Evolutionary conservation across 2,888 invertebrate species (phyloP), one percentile per base, ranked within the genome.

Genomic region (Sialis fuliginosa): DNA sequence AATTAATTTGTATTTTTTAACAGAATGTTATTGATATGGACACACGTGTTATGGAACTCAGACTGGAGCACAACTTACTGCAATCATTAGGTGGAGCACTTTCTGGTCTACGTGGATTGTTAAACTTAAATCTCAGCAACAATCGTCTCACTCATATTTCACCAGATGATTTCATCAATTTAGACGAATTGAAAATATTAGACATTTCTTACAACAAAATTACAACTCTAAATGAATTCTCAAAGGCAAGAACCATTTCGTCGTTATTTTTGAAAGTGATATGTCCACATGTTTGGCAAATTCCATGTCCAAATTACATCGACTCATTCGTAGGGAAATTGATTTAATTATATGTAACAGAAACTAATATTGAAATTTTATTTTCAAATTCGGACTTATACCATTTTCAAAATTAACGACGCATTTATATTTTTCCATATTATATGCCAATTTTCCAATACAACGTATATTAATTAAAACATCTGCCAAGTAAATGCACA

Each of bases 191-290:
- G 39, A 75, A 75, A 57, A 67, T 81, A 46, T 70, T 89, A 39
- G 88, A 88, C 59, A 69, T 89, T 41, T 87, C 88, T 0, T 71
- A 81, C 58, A 89, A 89, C 62, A 75, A 76, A 51, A 67, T 89
- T 35, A 74, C 76, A 40, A 81, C 85, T 2, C 67, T 89, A 48
- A 83, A 85, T 61, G 85, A 85, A 68, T 81, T 84, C 48, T 83
- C 86, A 55, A 84, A 83, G 77, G 88, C 88, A 67, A 60, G 57
- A 33, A 31, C 54, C 57, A 55, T 52, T 40, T 33, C 39, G 41
- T 46, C 57, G 57, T 57, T 37, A 10, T 37, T n/a, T 37, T 37
- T n/a, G 8, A 12, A 12, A 37, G 30, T 6, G 5, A 45, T 5
- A 30, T 12, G 44, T 44, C 22, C 34, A 31, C 33, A 6, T 37